Conservation (phyloP, 2,888 invertebrate species). For the Eupithecia centaureata region DNA sequence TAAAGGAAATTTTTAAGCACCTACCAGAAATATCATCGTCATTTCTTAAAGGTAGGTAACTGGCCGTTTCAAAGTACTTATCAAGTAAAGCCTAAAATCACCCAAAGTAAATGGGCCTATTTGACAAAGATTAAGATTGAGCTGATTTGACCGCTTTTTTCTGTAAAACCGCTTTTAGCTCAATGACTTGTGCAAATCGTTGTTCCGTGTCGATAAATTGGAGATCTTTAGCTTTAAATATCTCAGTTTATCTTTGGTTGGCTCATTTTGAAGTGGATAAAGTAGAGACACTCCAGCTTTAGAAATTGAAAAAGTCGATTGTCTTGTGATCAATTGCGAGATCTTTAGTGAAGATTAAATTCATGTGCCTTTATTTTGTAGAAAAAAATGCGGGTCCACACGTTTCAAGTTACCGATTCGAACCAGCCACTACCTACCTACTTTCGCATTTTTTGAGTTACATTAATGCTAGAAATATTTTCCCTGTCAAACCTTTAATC, state of each 20-base stretch:
- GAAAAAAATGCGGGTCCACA: neutral
- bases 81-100: too few species aligned
- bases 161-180: slow-evolving; percentile 37
- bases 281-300: neutral
- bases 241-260: slow-evolving; percentile 38
- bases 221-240: slow-evolving; percentile 41
- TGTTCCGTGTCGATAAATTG: slow-evolving; percentile 43
- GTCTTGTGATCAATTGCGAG: slow-evolving; percentile 1
- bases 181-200: slow-evolving; percentile 44
- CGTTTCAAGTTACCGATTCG: neutral
- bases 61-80: slow-evolving; percentile 18
- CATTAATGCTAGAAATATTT: neutral
- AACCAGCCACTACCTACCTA: neutral
- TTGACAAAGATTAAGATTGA: slow-evolving; percentile 36
- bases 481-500: too few species aligned
- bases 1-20: neutral
- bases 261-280: slow-evolving; percentile 28
- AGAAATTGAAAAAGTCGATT: slow-evolving; percentile 16
- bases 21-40: neutral
- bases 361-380: neutral
- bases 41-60: slow-evolving; percentile 15
- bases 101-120: slow-evolving; percentile 30
- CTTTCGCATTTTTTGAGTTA: neutral
- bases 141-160: slow-evolving; percentile 36
- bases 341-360: neutral